Evolutionary conservation across 1,140 invertebrate genomes (phyloP).

Genomic region (Stratiolaelaps scimitus): DNA sequence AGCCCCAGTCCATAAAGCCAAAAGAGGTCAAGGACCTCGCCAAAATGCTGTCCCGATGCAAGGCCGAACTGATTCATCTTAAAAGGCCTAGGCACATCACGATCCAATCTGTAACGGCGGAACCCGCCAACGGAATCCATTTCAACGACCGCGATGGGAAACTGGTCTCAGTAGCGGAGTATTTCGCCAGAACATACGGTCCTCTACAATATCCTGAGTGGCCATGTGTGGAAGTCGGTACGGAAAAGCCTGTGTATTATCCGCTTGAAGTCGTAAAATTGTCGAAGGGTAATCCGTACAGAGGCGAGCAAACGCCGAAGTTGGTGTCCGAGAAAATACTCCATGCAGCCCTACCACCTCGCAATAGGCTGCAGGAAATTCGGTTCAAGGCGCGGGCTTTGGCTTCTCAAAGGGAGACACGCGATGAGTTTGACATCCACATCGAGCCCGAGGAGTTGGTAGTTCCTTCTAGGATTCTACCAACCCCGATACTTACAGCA

Average conservation of each 20-base stretch:
- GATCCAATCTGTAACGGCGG: neutral
- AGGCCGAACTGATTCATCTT: neutral
- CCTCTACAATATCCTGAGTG: neutral
- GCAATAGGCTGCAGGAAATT: conserved; percentile 12
- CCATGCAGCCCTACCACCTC: neutral
- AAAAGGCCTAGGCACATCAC: neutral
- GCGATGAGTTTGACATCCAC: neutral
- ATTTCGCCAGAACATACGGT: neutral
- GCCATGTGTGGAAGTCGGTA: neutral
- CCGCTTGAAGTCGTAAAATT: neutral
- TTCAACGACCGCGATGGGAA: neutral
- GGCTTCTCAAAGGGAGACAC: neutral
- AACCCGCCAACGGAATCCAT: neutral
- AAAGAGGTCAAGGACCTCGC: neutral
- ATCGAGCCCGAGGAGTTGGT: neutral
- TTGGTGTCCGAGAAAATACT: neutral
- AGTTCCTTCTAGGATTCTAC: neutral
- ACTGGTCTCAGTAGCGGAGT: neutral
- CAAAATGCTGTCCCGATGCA: neutral
- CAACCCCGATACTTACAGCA: neutral
- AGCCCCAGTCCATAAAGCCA: neutral
- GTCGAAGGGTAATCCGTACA: neutral
- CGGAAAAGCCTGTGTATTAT: neutral
- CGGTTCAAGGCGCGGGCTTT: neutral
- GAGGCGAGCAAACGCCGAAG: neutral